Conservation (phyloP, 2,888 invertebrate genomes). For the Monochamus alternatus region DNA sequence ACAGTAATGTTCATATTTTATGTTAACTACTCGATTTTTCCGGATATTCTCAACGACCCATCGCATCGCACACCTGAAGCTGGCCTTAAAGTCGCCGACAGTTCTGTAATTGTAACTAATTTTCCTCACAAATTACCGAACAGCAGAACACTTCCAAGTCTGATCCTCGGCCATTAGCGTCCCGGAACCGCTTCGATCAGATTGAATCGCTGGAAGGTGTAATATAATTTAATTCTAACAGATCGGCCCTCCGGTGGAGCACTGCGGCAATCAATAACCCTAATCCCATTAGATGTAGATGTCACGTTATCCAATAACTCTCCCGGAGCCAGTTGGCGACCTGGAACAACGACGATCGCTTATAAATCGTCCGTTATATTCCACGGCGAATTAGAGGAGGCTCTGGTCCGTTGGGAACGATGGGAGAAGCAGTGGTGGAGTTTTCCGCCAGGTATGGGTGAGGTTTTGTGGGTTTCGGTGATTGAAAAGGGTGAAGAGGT, state of each 20-base stretch:
- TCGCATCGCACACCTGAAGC: no score
- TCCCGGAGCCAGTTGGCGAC: slow-evolving; percentile 56
- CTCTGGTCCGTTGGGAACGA: not conserved
- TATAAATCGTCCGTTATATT: slow-evolving; percentile 58
- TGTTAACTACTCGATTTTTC: no score
- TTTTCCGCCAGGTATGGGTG: not conserved
- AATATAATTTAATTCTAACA: slow-evolving; percentile 60
- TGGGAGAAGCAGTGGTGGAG: slow-evolving; percentile 12
- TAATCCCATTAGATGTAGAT: slow-evolving; percentile 63
- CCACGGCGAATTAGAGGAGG: slow-evolving; percentile 45
- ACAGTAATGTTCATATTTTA: no score
- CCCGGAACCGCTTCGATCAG: slow-evolving; percentile 46
- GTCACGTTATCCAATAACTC: slow-evolving; percentile 61
- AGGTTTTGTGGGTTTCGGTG: not conserved
- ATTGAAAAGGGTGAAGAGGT: no score
- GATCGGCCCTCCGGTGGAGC: slow-evolving; percentile 57
- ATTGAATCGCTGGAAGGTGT: slow-evolving; percentile 49
- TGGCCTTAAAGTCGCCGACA: not conserved
- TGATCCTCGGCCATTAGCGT: no score
- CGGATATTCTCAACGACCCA: no score
- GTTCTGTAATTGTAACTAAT: not conserved
- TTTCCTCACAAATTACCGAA: no score
- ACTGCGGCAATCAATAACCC: slow-evolving; percentile 61
- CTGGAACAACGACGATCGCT: slow-evolving; percentile 49
- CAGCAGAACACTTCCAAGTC: no score